phyloP scores from a whole-genome alignment of 1,140 invertebrate genomes.

The Radopholus similis region DNA sequence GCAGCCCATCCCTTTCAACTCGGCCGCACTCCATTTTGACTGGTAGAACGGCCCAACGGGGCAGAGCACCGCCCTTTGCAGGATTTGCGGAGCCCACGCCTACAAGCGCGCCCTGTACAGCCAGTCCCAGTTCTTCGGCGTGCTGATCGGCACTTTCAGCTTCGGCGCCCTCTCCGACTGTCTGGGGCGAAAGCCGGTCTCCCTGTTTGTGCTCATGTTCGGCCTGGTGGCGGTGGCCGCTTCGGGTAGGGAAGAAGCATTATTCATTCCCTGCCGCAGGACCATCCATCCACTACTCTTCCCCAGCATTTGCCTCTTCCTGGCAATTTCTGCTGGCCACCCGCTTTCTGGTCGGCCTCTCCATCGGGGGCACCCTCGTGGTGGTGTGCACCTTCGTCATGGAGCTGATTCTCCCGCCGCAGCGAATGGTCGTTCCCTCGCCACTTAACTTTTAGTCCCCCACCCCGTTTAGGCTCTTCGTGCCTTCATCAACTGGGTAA shows the following conservation, averaged over 20 bases:
- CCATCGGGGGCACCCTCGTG: constrained; percentile 52
- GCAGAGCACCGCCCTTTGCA: constrained; percentile 38
- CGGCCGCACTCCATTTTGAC: constrained; percentile 46
- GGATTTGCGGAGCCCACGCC: constrained; percentile 2
- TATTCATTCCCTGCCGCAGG: not conserved
- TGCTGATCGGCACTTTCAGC: constrained; percentile 45
- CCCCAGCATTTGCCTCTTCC: constrained; percentile 25
- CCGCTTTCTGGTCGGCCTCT: constrained; percentile 26
- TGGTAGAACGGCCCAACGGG: constrained; percentile 44
- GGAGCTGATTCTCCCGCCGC: constrained; percentile 21
- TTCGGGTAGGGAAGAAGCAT: not conserved
- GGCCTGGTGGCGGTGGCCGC: constrained; percentile 29
- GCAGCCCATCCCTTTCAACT: constrained; percentile 36
- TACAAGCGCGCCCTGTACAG: constrained; percentile 9
- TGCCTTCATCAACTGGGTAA: constrained; percentile 60
- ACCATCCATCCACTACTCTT: constrained; percentile 2
- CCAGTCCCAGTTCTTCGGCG: constrained; percentile 42
- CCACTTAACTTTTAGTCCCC: constrained; percentile 50
- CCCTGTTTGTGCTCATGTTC: constrained; percentile 35
- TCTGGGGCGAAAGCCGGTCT: constrained; percentile 52
- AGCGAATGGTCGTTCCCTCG: constrained; percentile 53
- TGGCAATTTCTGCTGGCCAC: constrained; percentile 47
- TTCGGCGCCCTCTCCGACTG: constrained; percentile 47
- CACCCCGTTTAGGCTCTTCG: constrained; percentile 53
- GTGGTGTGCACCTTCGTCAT: constrained; percentile 32